Evolutionary conservation across 1,140 invertebrate genomes (phyloP).

Genomic region (Zaprionus inermis): DNA sequence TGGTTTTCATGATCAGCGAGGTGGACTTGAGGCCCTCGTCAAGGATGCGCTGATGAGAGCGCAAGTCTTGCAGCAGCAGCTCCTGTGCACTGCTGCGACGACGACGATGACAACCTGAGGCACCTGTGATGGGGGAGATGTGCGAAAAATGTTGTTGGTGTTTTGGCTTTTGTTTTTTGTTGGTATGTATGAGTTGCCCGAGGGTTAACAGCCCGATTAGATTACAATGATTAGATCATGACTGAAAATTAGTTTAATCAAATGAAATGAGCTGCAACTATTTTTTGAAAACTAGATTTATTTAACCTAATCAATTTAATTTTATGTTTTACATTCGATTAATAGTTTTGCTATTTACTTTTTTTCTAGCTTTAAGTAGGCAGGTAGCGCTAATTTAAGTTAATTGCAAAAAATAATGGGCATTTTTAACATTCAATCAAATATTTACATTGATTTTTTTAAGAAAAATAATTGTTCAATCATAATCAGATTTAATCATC

Average conservation of each 20-base stretch:
- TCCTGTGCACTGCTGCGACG: constrained; percentile 71
- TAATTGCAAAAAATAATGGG: not conserved
- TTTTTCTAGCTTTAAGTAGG: not conserved
- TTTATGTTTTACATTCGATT: not conserved
- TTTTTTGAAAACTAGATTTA: not conserved
- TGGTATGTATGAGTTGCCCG: constrained; percentile 34
- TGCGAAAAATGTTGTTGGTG: constrained; percentile 80
- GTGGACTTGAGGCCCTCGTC: constrained; percentile 82
- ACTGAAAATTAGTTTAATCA: constrained; percentile 3
- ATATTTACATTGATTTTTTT: not conserved
- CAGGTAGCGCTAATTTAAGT: not conserved
- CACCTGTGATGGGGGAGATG: constrained; percentile 61
- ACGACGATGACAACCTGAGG: constrained; percentile 41
- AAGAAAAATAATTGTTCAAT: constrained; percentile 6
- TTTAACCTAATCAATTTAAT: not conserved
- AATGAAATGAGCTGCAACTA: not conserved
- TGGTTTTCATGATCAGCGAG: constrained; percentile 81
- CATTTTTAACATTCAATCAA: not conserved
- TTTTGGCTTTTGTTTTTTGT: constrained; percentile 44
- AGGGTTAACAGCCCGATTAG: constrained; percentile 45
- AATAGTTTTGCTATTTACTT: not conserved
- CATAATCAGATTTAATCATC: constrained; percentile 16
- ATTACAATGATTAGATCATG: not conserved
- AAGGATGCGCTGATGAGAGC: constrained; percentile 73
- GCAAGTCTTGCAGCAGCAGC: constrained; percentile 72